phyloP scores from a whole-genome alignment of 2,888 invertebrate genomes.

The Nephrocerus scutellatus region DNA sequence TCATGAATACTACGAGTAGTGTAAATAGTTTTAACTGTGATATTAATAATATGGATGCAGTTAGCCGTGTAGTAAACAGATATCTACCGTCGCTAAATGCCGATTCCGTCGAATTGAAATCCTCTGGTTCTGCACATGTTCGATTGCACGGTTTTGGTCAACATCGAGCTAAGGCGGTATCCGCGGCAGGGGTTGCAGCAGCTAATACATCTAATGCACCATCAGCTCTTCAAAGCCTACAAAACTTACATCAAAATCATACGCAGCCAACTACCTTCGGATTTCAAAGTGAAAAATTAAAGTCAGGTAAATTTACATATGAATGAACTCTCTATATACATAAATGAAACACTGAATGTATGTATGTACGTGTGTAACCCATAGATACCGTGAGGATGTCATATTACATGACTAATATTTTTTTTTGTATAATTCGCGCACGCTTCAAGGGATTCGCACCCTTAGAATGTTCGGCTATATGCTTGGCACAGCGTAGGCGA shows the following conservation, averaged over 20 bases:
- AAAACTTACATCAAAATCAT: slow-evolving; percentile 30
- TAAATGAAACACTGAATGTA: too few relatives aligned
- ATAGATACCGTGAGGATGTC: too few relatives aligned
- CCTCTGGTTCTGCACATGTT: slow-evolving; percentile 21
- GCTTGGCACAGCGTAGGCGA: too few relatives aligned
- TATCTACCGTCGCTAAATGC: slow-evolving; percentile 19
- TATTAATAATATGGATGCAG: slow-evolving; percentile 23
- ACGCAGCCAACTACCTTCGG: slow-evolving; percentile 22
- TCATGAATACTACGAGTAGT: too few relatives aligned
- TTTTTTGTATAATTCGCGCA: too few relatives aligned
- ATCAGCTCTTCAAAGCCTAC: slow-evolving; percentile 28
- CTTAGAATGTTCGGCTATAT: too few relatives aligned
- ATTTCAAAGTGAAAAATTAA: slow-evolving; percentile 23
- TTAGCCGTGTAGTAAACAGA: slow-evolving; percentile 24
- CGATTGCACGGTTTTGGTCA: slow-evolving; percentile 25
- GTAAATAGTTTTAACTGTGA: slow-evolving; percentile 25
- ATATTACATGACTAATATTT: too few relatives aligned
- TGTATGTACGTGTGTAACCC: too few relatives aligned
- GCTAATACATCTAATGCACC: slow-evolving; percentile 20
- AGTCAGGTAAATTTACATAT: slow-evolving; percentile 20
- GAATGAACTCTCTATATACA: too few relatives aligned
- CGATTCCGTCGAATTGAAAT: slow-evolving; percentile 12
- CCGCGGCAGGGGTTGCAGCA: slow-evolving; percentile 17
- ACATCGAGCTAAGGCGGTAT: slow-evolving; percentile 21
- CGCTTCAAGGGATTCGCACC: too few relatives aligned